Evolutionary conservation across 2,797 vertebrate genomes (phyloP), one percentile per base, ranked within the genome.

Genomic region (Smutsia temminckii): DNA sequence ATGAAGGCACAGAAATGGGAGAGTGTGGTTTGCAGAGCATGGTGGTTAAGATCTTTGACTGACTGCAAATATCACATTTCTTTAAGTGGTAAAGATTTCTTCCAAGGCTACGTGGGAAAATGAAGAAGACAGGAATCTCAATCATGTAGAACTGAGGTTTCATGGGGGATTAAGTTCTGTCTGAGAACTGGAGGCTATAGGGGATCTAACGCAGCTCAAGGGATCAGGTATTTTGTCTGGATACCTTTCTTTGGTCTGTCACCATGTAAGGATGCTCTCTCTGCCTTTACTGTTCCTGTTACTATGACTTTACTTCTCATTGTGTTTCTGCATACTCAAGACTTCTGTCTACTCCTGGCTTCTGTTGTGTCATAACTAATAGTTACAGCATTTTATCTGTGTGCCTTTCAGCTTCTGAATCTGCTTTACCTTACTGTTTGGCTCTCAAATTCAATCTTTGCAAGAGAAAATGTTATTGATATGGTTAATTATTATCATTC

Each of bases 401-500:
- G 34, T 92, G 51, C 21, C 18, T 78, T 94, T 77, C 57, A 86
- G 46, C 34, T 86, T 94, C 63, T 89, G 75, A 80, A 6, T 42
- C 86, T 93, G 57, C 23, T 75, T 46, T 59, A 79, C 46, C 85
- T 91, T 42, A 72, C 75, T 92, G 42, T 91, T 61, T 90, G 57
- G 32, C 23, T 85, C 78, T 95, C 77, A 92, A 74, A 94, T 74
- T 63, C 57, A 94, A 68, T 85, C 74, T 93, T 88, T 81, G 78
- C 14, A 85, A 89, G 83, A 89, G 74, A 96, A 89, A 91, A 96
- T 72, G 63, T 88, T 63, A 93, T 96, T 89, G 74, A 92, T 93
- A 51, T 85, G 53, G 83, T 68, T 95, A 97, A 88, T 94, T 96
- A 94, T 94, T 96, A 91, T 92, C 85, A 83, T 94, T 89, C 14